Evolutionary conservation across 1,140 invertebrate genomes (phyloP), one percentile per base, ranked within the genome.

Genomic region (Drosophila pandora): DNA sequence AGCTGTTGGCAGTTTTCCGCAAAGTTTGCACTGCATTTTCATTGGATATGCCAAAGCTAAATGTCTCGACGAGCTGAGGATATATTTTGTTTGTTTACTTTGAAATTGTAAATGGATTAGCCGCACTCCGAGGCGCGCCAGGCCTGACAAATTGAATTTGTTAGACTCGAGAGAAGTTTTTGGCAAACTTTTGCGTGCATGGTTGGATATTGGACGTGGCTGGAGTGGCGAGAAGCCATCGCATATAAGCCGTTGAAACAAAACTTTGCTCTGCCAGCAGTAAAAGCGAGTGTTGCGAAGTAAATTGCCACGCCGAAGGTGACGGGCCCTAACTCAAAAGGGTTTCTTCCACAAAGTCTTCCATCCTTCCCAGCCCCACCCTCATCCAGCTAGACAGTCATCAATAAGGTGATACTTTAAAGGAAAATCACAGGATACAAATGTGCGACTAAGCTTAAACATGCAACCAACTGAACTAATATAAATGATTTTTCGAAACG

Each of bases 91-190:
- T 85, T 85, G 82, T 87, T 87, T 85, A 87, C 82, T 85, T 85
- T 87, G 37, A 85, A 85, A 85, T 85, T 87, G 82, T 85, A 85
- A 85, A 85, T 85, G 82, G 82, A 85, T 85, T 85, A 85, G 82
- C 82, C 78, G 39, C 63, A 67, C 68, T 73, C 54, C 62, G 45
- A 55, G 79, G 73, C 69, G 64, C 74, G 78, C 73, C 82, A 78
- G 71, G 82, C 82, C 82, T 85, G 82, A 85, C 82, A 85, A 85
- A 85, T 85, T 85, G 82, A 85, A 85, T 85, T 85, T 85, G 82
- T 85, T 85, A 81, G 73, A 78, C 78, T 82, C 74, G 74, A 37
- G 78, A 71, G 78, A 85, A 85, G 82, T 85, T 85, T 83, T 78
- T 70, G 61, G 76, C 47, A 75, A 85, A 85, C 73, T 85, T 85